Conservation (phyloP, 2,797 vertebrate genomes). For the Arnoldichthys spilopterus region DNA sequence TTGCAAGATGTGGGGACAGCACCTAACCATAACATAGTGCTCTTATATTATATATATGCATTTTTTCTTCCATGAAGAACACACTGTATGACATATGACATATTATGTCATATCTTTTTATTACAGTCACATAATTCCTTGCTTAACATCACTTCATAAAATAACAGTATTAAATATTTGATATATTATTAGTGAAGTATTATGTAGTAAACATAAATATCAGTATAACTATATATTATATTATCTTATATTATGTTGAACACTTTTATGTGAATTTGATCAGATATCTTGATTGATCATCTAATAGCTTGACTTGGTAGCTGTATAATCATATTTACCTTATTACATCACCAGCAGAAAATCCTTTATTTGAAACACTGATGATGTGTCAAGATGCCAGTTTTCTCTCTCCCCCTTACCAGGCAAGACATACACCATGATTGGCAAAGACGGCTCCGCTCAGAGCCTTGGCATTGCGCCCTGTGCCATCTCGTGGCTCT, state of each 20-base stretch:
- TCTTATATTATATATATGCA: too few relatives aligned
- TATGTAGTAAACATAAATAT: too few relatives aligned
- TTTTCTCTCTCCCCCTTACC: slow-evolving; percentile 55
- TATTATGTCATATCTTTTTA: too few relatives aligned
- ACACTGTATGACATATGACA: background rate
- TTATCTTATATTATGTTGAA: too few relatives aligned
- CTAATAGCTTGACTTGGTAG: background rate
- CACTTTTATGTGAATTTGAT: background rate
- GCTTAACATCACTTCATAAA: too few relatives aligned
- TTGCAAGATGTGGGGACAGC: slow-evolving; percentile 14
- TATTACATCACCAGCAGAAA: slow-evolving; percentile 27
- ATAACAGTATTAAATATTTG: too few relatives aligned
- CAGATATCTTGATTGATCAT: too few relatives aligned
- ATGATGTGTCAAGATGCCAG: slow-evolving; percentile 29
- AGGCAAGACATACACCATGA: slow-evolving; percentile 99
- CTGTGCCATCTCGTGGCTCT: slow-evolving; percentile 99
- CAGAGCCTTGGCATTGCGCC: slow-evolving; percentile 94
- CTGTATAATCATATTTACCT: background rate
- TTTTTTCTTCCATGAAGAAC: background rate
- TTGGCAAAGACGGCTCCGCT: slow-evolving; percentile 92
- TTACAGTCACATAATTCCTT: too few relatives aligned
- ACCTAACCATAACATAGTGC: background rate
- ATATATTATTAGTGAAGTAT: too few relatives aligned
- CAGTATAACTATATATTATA: too few relatives aligned
- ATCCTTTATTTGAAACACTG: slow-evolving; percentile 30